Evolutionary conservation across 2,888 invertebrate genomes (phyloP).

Genomic region (Melanchra persicariae): DNA sequence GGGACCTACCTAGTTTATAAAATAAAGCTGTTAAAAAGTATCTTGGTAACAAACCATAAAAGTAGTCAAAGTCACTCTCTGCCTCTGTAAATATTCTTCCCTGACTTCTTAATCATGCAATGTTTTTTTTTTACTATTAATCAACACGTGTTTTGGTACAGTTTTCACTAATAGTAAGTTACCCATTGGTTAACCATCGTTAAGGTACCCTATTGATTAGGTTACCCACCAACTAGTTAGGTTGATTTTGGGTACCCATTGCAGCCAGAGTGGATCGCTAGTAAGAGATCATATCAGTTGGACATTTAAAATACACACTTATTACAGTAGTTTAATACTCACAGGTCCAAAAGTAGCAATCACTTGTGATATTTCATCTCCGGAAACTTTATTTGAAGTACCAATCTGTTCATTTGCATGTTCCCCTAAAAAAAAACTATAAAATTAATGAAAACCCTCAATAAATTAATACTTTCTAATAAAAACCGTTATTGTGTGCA

Average conservation of each 20-base stretch:
- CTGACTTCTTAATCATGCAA: too few relatives aligned
- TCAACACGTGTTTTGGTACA: too few relatives aligned
- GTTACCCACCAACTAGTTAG: too few relatives aligned
- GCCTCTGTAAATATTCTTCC: too few relatives aligned
- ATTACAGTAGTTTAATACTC: constrained; percentile 66
- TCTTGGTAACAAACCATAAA: too few relatives aligned
- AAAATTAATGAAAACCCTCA: background rate
- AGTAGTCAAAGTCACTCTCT: too few relatives aligned
- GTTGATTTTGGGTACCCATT: too few relatives aligned
- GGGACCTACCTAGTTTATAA: background rate
- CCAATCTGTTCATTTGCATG: constrained; percentile 87
- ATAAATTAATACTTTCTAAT: background rate
- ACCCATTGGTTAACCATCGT: too few relatives aligned
- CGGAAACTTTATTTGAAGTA: constrained; percentile 80
- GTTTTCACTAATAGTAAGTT: too few relatives aligned
- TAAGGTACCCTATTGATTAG: too few relatives aligned
- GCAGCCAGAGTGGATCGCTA: too few relatives aligned
- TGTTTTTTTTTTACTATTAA: too few relatives aligned
- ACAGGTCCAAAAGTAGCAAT: constrained; percentile 87
- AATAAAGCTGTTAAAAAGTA: background rate
- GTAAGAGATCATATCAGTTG: background rate
- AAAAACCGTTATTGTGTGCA: background rate
- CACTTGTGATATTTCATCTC: constrained; percentile 87
- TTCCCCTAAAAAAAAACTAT: constrained; percentile 80
- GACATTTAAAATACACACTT: background rate